These are phyloP conservation scores for Prunella himalayana DNA, from an alignment of 2,113 vertebrate species.

Conservation along the genomic window DNA sequence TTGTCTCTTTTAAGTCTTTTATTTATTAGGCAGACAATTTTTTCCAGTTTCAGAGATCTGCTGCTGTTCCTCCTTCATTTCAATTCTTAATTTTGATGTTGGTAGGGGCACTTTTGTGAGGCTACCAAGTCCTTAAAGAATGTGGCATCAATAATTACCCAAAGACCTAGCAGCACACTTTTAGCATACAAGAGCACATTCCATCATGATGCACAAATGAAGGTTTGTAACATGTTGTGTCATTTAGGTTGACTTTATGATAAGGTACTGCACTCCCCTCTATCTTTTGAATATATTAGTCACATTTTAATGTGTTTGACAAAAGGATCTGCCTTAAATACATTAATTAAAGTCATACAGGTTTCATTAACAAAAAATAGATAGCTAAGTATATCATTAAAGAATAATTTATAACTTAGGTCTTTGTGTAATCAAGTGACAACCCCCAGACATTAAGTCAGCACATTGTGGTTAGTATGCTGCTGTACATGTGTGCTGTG, in stretches of 20 bases:
- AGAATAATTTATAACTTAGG: not conserved
- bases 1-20: not conserved
- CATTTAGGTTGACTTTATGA: not conserved
- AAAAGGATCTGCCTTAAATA: not conserved
- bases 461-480: fast-evolving
- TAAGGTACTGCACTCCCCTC: not conserved
- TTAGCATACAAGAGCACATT: not conserved
- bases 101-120: not conserved
- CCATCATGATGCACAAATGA: not conserved
- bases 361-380: not conserved
- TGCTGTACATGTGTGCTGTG: not conserved
- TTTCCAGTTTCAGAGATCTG: not conserved
- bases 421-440: not conserved
- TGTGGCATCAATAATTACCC: not conserved
- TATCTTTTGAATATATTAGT: not conserved
- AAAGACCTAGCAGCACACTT: not conserved
- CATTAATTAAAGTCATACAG: not conserved
- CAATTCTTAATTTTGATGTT: not conserved
- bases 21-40: not conserved
- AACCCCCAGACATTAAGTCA: fast-evolving
- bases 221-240: not conserved
- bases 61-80: not conserved
- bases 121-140: not conserved
- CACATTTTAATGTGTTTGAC: not conserved
- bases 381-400: not conserved